These are phyloP conservation scores for Latrodectus elegans DNA, from an alignment of 2,888 invertebrate genomes.

Conservation along the genomic window DNA sequence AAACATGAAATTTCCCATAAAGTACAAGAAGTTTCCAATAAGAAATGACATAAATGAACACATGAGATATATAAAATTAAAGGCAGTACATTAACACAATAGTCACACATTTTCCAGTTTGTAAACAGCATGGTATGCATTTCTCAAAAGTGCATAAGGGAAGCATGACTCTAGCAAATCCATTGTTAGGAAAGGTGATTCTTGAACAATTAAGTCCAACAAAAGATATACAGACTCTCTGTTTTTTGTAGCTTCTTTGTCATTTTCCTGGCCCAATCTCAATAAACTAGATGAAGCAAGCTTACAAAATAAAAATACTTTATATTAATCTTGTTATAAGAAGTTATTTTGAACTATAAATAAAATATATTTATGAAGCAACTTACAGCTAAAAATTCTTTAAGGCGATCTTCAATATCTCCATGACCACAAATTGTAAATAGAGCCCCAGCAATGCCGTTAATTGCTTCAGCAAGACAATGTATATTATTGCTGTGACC, in stretches of 20 bases:
- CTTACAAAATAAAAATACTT: slow-evolving; percentile 74
- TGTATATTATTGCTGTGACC: slow-evolving; percentile 99
- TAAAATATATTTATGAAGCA: background rate
- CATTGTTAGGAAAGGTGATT: slow-evolving; percentile 98
- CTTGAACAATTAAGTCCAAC: slow-evolving; percentile 95
- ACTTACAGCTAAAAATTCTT: slow-evolving; percentile 86
- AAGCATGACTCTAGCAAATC: slow-evolving; percentile 99
- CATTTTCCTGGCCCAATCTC: slow-evolving; percentile 94
- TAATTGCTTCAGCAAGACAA: slow-evolving; percentile 96
- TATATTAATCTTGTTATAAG: background rate
- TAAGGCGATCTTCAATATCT: slow-evolving; percentile 97
- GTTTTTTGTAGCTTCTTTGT: slow-evolving; percentile 93
- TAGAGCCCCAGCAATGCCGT: slow-evolving; percentile 95
- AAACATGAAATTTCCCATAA: too few species aligned
- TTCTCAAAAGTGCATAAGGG: slow-evolving; percentile 97
- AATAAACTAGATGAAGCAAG: slow-evolving; percentile 96
- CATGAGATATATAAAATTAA: too few species aligned
- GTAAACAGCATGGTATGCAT: slow-evolving; percentile 97
- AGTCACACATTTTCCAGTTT: slow-evolving; percentile 76
- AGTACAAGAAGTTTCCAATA: too few species aligned
- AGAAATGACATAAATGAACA: too few species aligned
- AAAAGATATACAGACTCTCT: slow-evolving; percentile 97
- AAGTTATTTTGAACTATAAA: background rate
- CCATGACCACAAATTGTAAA: slow-evolving; percentile 97
- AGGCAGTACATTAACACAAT: background rate